Conservation (phyloP, 53 echinoderm and acorn worm genomes). For the Paracentrotus lividus region DNA sequence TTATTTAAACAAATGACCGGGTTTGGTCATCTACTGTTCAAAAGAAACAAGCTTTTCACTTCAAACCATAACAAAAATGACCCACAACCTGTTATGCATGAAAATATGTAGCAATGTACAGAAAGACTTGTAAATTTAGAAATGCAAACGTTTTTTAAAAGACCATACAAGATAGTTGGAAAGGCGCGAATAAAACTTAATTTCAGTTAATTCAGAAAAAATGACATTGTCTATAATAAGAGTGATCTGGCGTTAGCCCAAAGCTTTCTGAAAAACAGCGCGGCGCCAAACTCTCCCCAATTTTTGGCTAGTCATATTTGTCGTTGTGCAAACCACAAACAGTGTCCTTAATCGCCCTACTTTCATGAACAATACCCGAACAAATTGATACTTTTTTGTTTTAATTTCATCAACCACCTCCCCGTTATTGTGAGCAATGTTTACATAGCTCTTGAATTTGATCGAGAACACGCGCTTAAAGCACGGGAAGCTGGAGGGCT, state of each 20-base stretch:
- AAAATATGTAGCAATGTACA: too few species aligned
- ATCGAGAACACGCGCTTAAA: conserved; percentile 41
- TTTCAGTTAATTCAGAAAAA: too few species aligned
- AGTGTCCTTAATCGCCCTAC: not conserved
- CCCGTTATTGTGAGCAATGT: conserved; percentile 33
- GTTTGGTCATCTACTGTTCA: too few species aligned
- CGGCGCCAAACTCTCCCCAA: not conserved
- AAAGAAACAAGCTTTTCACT: too few species aligned
- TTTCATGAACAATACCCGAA: not conserved
- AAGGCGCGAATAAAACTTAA: too few species aligned
- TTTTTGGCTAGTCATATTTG: not conserved
- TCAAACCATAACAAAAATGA: too few species aligned
- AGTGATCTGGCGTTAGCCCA: not conserved
- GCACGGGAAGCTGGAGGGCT: conserved; percentile 60
- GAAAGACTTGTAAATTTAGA: too few species aligned
- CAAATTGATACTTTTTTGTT: conserved; percentile 19
- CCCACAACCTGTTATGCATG: too few species aligned
- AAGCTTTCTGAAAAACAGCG: not conserved
- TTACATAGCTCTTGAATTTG: conserved; percentile 29
- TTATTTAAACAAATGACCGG: too few species aligned
- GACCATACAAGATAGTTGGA: too few species aligned
- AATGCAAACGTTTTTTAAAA: too few species aligned
- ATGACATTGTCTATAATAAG: too few species aligned
- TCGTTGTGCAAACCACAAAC: not conserved
- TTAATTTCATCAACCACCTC: conserved; percentile 14